Percentiles rank a stretch among this genome's conserved stretches.
Evolutionary conservation across 2,797 vertebrate genomes (phyloP).

Genomic region (Onychomys torridus): DNA sequence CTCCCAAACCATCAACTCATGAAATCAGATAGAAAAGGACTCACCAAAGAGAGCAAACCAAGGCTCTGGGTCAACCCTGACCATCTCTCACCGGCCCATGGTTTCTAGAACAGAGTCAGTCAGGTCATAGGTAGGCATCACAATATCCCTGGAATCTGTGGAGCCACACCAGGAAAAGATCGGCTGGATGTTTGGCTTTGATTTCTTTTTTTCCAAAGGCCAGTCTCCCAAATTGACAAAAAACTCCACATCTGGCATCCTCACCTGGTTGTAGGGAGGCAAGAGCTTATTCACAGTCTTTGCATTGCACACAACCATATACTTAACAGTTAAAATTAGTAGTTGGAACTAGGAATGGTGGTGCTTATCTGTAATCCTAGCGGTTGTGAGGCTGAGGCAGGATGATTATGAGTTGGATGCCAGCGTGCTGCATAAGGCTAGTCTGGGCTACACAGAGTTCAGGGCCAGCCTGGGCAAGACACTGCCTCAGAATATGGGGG

Average conservation of each 20-base stretch:
- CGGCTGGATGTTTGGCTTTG: constrained; percentile 90
- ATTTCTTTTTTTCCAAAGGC: constrained; percentile 96
- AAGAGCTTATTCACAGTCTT: background rate
- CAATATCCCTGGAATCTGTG: constrained; percentile 95
- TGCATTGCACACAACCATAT: background rate
- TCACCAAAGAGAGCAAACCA: constrained; percentile 14
- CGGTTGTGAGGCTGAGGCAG: too few relatives aligned
- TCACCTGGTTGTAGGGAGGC: constrained; percentile 89
- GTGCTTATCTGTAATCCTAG: background rate
- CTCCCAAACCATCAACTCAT: background rate
- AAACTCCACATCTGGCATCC: constrained; percentile 96
- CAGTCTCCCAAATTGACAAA: constrained; percentile 99
- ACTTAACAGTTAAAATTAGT: background rate
- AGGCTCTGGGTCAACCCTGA: constrained; percentile 11
- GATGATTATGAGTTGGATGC: background rate
- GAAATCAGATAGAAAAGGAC: constrained; percentile 23
- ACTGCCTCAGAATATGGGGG: background rate
- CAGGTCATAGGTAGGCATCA: constrained; percentile 99
- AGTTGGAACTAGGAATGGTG: background rate
- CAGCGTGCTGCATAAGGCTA: background rate
- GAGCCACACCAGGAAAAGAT: constrained; percentile 99
- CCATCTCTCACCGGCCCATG: constrained; percentile 95
- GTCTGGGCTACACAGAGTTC: background rate
- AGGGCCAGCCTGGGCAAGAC: background rate
- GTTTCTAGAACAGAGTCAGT: constrained; percentile 98